Evolutionary conservation across 2,113 vertebrate genomes (phyloP).

Genomic region (Coreoperca whiteheadi): DNA sequence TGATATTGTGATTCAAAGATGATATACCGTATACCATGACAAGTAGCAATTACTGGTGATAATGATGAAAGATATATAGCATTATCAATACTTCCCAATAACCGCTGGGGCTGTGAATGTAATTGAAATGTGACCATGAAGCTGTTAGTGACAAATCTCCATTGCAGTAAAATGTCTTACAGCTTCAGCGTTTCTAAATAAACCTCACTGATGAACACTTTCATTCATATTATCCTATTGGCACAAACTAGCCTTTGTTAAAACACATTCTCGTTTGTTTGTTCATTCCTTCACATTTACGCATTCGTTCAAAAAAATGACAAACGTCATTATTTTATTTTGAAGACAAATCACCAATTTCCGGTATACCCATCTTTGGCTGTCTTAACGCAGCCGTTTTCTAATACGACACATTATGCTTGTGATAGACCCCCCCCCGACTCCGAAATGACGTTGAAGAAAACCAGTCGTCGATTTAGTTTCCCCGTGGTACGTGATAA

Average conservation of each 20-base stretch:
- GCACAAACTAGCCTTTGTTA: fast-evolving
- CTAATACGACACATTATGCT: not conserved
- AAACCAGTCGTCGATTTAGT: not conserved
- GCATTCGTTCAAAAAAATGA: fast-evolving
- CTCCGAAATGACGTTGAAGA: not conserved
- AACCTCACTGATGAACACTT: not conserved
- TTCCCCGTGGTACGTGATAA: not conserved
- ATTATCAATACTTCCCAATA: not conserved
- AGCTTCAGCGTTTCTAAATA: conserved; percentile 9
- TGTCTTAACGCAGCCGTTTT: not conserved
- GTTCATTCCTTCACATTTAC: fast-evolving
- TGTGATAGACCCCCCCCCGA: not conserved
- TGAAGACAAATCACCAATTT: not conserved
- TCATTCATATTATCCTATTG: too few species aligned
- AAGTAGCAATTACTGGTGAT: not conserved
- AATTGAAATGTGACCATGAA: conserved; percentile 1
- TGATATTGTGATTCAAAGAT: not conserved
- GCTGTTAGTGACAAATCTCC: not conserved
- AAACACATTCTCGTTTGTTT: fast-evolving
- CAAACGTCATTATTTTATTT: not conserved
- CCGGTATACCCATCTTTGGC: not conserved
- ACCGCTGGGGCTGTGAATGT: not conserved
- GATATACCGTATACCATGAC: not conserved
- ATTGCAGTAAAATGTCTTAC: not conserved
- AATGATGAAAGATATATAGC: not conserved